These are phyloP conservation scores for Galerucella pusilla DNA, from an alignment of 2,888 invertebrate species.

Conservation along the genomic window DNA sequence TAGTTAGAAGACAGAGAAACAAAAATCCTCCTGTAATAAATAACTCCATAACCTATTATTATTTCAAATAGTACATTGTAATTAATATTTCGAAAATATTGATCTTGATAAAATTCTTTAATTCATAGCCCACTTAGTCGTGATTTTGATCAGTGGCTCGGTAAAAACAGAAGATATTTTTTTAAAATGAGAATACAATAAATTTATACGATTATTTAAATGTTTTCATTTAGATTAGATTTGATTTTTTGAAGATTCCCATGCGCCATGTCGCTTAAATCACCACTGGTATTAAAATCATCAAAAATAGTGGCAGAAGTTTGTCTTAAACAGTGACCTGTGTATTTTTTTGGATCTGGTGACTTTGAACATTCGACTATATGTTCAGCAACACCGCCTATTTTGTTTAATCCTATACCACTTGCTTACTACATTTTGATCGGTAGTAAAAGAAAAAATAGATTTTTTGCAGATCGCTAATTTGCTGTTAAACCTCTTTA, in stretches of 20 bases:
- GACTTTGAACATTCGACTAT: not conserved
- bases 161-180: not conserved
- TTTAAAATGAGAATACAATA: not conserved
- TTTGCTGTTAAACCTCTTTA: not conserved
- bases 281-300: not conserved
- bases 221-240: too few relatives aligned
- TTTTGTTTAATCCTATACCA: not conserved
- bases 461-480: not conserved
- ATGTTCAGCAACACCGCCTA: not conserved
- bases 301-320: not conserved
- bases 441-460: not conserved
- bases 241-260: too few relatives aligned
- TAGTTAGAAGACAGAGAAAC: slow-evolving; percentile 25
- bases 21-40: slow-evolving; percentile 31
- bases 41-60: slow-evolving; percentile 30
- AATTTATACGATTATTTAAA: not conserved
- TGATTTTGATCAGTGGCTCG: slow-evolving; percentile 15
- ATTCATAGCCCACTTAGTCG: slow-evolving; percentile 28
- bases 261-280: not conserved
- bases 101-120: slow-evolving; percentile 27
- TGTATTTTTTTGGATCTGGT: not conserved
- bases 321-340: not conserved
- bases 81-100: slow-evolving; percentile 22
- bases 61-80: slow-evolving; percentile 33
- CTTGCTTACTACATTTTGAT: not conserved